Evolutionary conservation across 2,113 vertebrate genomes (phyloP).

Genomic region (Haemorhous mexicanus): DNA sequence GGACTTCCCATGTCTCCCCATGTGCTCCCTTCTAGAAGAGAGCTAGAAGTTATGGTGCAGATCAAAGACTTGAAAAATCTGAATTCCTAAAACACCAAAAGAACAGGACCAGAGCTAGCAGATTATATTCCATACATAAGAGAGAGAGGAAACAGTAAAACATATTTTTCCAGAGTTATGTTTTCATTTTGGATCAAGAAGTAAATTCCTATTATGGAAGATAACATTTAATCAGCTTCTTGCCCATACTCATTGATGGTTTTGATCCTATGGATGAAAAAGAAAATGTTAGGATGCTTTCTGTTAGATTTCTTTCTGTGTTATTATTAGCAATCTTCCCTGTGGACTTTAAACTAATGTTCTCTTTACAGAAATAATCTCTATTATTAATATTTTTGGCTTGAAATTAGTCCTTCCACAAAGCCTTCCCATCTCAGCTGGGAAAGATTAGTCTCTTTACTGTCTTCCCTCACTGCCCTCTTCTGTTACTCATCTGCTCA

Average conservation of each 20-base stretch:
- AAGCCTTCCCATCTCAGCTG: not conserved
- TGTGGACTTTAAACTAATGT: not conserved
- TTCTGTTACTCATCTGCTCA: slow-evolving; percentile 44
- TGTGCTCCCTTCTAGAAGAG: not conserved
- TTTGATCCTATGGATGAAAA: not conserved
- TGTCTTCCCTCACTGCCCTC: slow-evolving; percentile 43
- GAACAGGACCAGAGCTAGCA: not conserved
- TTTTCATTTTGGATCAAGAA: not conserved
- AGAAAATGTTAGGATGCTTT: not conserved
- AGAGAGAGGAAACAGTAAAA: not conserved
- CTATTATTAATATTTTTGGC: slow-evolving; percentile 32
- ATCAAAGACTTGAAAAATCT: not conserved
- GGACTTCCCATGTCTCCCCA: accelerated
- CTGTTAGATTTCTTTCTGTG: not conserved
- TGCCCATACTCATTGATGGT: not conserved
- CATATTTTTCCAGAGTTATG: not conserved
- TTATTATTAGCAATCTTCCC: slow-evolving; percentile 1
- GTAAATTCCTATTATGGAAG: not conserved
- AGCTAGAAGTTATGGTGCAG: not conserved
- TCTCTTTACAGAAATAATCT: slow-evolving; percentile 35
- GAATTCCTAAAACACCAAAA: not conserved
- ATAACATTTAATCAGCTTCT: not conserved
- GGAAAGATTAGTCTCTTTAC: slow-evolving; percentile 1
- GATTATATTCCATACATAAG: not conserved
- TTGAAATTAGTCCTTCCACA: slow-evolving; percentile 7